phyloP scores from a whole-genome alignment of 2,113 vertebrate genomes.

The Arenaria interpres region DNA sequence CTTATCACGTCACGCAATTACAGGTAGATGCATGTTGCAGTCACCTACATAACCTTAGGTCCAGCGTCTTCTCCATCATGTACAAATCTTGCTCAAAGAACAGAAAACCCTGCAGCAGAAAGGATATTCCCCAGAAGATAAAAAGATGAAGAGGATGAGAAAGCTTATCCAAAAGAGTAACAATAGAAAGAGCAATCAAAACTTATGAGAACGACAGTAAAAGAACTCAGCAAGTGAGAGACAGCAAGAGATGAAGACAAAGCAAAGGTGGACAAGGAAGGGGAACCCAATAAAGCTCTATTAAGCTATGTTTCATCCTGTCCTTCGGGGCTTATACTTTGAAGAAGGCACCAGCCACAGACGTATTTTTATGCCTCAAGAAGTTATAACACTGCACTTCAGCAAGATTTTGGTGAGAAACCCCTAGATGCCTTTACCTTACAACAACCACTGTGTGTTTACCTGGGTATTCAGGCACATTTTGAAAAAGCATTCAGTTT shows the following conservation, averaged over 20 bases:
- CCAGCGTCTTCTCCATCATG: background rate
- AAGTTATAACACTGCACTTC: background rate
- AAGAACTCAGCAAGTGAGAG: background rate
- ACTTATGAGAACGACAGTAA: background rate
- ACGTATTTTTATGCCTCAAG: background rate
- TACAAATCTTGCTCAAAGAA: background rate
- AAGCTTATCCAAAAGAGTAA: background rate
- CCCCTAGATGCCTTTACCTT: background rate
- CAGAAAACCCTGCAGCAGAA: background rate
- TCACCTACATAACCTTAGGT: background rate
- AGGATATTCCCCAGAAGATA: background rate
- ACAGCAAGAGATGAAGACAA: slow-evolving; percentile 1
- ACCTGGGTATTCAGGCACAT: background rate
- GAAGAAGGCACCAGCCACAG: background rate
- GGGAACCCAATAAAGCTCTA: background rate
- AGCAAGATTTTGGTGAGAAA: background rate
- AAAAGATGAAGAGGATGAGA: background rate
- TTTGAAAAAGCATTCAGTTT: background rate
- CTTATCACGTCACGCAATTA: background rate
- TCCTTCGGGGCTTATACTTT: background rate
- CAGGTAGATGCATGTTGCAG: background rate
- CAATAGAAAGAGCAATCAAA: slow-evolving; percentile 1
- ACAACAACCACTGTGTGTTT: background rate
- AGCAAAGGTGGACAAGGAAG: background rate
- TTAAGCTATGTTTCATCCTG: background rate